A percentile compares a stretch with the other conserved stretches of the same genome.
phyloP scores from a whole-genome alignment of 2,797 vertebrate species.

The Steatocranus sp. region DNA sequence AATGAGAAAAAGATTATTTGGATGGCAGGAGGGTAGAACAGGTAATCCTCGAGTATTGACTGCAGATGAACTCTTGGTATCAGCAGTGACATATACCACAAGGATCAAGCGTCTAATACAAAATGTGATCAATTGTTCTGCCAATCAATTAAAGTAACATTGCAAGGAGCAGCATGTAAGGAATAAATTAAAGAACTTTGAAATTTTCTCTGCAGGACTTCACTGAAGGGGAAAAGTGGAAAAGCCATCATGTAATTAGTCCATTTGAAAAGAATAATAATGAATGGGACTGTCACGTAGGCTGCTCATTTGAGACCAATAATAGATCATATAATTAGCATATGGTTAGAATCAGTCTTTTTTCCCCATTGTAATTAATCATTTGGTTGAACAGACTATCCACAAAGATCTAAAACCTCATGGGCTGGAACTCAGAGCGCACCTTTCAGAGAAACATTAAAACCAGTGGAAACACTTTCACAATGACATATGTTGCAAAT shows the following conservation, averaged over 20 bases:
- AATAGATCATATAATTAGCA: constrained; percentile 56
- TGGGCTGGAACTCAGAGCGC: constrained; percentile 3
- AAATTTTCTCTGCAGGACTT: constrained; percentile 13
- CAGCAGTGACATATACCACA: not conserved
- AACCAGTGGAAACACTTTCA: not conserved
- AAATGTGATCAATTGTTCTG: not conserved
- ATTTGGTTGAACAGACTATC: constrained; percentile 2
- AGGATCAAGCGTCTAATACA: not conserved
- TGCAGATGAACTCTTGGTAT: not conserved
- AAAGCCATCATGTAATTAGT: constrained; percentile 45
- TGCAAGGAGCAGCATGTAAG: not conserved
- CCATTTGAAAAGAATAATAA: constrained; percentile 44
- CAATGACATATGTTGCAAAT: not conserved
- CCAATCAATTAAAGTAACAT: constrained; percentile 26
- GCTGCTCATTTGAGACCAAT: constrained; percentile 43
- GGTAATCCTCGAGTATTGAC: not conserved
- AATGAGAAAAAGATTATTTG: not conserved
- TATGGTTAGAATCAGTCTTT: not conserved
- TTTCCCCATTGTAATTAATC: constrained; percentile 31
- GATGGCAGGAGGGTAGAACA: not conserved
- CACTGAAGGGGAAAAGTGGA: not conserved
- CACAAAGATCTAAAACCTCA: constrained; percentile 3
- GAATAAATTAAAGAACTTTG: constrained; percentile 15
- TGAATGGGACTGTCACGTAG: constrained; percentile 47
- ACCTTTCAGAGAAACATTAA: not conserved